Base-by-base conservation (phyloP, 2,888 invertebrate species). In the Cryptocheilus praepositus region DNA sequence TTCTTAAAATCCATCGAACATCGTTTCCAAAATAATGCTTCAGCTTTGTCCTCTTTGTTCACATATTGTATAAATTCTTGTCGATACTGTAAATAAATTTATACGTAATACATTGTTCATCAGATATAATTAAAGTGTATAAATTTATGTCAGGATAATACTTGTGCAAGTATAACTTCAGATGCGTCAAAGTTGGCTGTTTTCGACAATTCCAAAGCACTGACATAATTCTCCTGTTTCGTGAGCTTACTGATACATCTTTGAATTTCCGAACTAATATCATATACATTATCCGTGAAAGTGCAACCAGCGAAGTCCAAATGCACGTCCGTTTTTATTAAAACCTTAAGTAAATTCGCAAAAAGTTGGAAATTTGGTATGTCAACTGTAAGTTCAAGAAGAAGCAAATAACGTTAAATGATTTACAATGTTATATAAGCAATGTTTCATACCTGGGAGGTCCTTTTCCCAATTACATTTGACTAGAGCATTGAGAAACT, bases 1-100 rank as follows among this genome's bases (percentile, higher is more conserved):
- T 90, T 89, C 75, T 90, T 90, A 73, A 94, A 93, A 58, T 92
- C 92, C 56, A 89, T 86, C 70, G 94, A 92, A 76, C 94, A 94
- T 54, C 91, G 89, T 0, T 90, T 89, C 88, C 93, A 92, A 80
- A 92, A 92, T 0, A 61, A 61, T 36, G 72, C 66, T 16, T 79
- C 77, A 5, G 82, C 55, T 53, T 73, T 70, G 0, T 71, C 81
- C n/a, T 89, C 83, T 0, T 89, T 89, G 44, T 90, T 83, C 8
- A 89, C 87, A 75, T 88, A 90, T 21, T 89, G 87, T 54, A 91
- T 83, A 66, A 85, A 89, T 75, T 90, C 89, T 78, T 77, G 80
- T 8, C 83, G 83, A 74, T 81, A 84, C 85, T 88, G 51, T 44
- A 69, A 73, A 55, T 45, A 59, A 60, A 22, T 61, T 60, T 72